Conservation (phyloP, 2,888 invertebrate genomes). For the Teinopalpus imperialis region DNA sequence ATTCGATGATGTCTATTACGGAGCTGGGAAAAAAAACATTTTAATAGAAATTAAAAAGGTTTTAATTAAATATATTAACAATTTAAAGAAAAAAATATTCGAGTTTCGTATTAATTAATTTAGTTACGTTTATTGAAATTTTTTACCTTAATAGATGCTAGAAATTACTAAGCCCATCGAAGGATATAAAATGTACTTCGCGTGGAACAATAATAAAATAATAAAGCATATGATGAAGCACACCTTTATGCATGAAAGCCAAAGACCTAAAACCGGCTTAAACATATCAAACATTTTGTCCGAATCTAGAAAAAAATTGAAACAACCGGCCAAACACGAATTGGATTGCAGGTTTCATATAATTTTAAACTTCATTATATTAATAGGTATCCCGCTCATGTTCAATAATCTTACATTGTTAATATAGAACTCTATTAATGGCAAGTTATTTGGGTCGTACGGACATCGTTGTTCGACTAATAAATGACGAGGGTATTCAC, state of each 20-base stretch:
- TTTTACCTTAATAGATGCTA: constrained; percentile 2
- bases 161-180: constrained; percentile 26
- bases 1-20: constrained; percentile 40
- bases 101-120: too few species aligned
- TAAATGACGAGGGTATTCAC: constrained; percentile 60
- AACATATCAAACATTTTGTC: constrained; percentile 45
- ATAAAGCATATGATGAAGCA: constrained; percentile 74
- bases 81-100: neutral
- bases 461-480: constrained; percentile 49
- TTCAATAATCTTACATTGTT: too few species aligned
- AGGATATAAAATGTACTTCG: constrained; percentile 41
- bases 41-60: constrained; percentile 36
- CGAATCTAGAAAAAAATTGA: constrained; percentile 52
- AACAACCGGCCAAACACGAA: constrained; percentile 54
- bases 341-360: constrained; percentile 50
- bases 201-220: constrained; percentile 78
- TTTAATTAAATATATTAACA: constrained; percentile 9
- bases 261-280: constrained; percentile 37
- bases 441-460: constrained; percentile 59
- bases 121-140: too few species aligned
- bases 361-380: too few species aligned
- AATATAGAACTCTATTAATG: constrained; percentile 56
- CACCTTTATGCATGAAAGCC: constrained; percentile 65
- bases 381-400: too few species aligned
- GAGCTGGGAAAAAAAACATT: neutral